A percentile compares a stretch with the other conserved stretches of the same genome.
phyloP scores from a whole-genome alignment of 1,140 invertebrate species.

The Eupristina koningsbergeri region DNA sequence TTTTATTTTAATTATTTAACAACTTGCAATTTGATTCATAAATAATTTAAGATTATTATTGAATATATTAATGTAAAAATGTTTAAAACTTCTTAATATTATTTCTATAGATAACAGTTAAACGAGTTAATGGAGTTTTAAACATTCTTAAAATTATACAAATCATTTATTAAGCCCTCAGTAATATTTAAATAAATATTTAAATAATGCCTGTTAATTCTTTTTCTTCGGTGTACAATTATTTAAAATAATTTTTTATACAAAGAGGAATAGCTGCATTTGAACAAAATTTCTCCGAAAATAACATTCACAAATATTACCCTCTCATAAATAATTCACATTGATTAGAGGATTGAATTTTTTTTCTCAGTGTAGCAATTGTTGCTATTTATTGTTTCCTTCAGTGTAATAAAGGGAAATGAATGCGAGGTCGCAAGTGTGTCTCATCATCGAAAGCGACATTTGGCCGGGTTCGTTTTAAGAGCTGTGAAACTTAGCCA shows the following conservation, averaged over 20 bases:
- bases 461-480: slow-evolving; percentile 23
- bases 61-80: too few relatives aligned
- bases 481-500: neutral
- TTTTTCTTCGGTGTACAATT: neutral
- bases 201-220: too few relatives aligned
- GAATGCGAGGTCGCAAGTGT: neutral
- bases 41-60: neutral
- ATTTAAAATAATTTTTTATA: neutral
- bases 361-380: neutral
- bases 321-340: neutral
- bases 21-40: too few relatives aligned
- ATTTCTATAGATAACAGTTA: too few relatives aligned
- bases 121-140: too few relatives aligned
- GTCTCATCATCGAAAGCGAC: neutral
- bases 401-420: neutral
- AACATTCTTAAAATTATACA: too few relatives aligned
- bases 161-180: too few relatives aligned
- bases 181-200: too few relatives aligned
- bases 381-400: neutral
- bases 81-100: too few relatives aligned
- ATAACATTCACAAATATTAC: neutral
- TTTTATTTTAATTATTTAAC: too few relatives aligned
- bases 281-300: too few relatives aligned
- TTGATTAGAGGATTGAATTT: neutral
- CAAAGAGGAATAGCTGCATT: neutral